Conservation (phyloP, 1,140 invertebrate species). For the Drosophila tsacasi region DNA sequence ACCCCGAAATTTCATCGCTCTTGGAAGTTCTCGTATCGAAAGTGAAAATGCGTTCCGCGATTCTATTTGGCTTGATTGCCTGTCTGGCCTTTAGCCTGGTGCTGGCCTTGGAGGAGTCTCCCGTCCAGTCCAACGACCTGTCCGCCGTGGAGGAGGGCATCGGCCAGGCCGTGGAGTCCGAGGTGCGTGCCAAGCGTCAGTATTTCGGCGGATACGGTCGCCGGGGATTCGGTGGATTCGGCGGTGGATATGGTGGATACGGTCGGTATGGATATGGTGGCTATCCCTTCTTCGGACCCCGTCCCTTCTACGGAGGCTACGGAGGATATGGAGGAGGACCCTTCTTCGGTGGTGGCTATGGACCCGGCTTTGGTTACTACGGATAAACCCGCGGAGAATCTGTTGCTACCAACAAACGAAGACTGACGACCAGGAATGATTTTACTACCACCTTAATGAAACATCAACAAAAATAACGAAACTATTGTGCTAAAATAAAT, state of each 20-base stretch:
- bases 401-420: conserved; percentile 34
- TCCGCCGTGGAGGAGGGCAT: conserved; percentile 37
- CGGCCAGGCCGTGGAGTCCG: conserved; percentile 31
- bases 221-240: conserved; percentile 3
- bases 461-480: no score
- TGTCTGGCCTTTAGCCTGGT: conserved; percentile 31
- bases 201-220: conserved; percentile 27
- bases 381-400: conserved; percentile 24
- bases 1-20: conserved; percentile 30
- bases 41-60: conserved; percentile 55
- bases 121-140: conserved; percentile 30
- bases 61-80: conserved; percentile 49
- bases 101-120: conserved; percentile 8
- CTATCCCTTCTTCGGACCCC: neutral
- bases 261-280: conserved; percentile 19
- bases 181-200: conserved; percentile 58
- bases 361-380: conserved; percentile 6
- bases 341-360: neutral
- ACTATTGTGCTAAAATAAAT: neutral
- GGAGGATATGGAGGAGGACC: conserved; percentile 14
- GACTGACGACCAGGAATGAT: conserved; percentile 19
- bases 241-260: conserved; percentile 21
- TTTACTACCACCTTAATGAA: neutral
- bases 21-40: conserved; percentile 16
- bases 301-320: neutral